Evolutionary conservation across 2,113 vertebrate species (phyloP).

Genomic region (Macrotus californicus): DNA sequence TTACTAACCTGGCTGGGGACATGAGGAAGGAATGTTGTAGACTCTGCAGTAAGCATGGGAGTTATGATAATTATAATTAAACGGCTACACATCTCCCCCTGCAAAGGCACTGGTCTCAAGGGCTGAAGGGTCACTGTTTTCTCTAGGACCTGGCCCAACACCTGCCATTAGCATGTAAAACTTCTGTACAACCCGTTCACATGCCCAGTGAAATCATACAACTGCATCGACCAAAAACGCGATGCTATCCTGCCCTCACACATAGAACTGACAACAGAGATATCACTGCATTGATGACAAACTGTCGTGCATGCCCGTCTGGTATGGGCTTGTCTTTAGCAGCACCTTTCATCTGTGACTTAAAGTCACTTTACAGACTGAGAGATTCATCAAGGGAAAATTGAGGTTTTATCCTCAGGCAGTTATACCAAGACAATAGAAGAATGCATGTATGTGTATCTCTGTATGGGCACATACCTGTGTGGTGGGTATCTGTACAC

Average conservation of each 20-base stretch:
- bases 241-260: background rate
- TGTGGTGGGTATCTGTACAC: background rate
- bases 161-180: background rate
- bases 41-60: accelerated
- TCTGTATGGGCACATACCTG: accelerated
- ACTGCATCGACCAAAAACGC: background rate
- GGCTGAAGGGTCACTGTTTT: background rate
- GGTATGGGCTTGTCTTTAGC: background rate
- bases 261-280: background rate
- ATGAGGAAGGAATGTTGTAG: no score
- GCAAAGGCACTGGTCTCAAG: background rate
- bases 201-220: background rate
- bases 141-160: background rate
- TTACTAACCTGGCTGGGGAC: background rate
- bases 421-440: background rate
- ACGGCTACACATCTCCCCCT: background rate
- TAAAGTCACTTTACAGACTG: background rate
- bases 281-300: no score
- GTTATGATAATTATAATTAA: background rate
- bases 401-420: background rate
- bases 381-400: background rate
- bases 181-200: background rate
- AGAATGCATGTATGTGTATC: background rate
- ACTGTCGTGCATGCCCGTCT: background rate
- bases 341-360: background rate